Evolutionary conservation across 2,797 vertebrate genomes (phyloP), one percentile per base, ranked within the genome.

Genomic region (Sternarchorhynchus goeldii): DNA sequence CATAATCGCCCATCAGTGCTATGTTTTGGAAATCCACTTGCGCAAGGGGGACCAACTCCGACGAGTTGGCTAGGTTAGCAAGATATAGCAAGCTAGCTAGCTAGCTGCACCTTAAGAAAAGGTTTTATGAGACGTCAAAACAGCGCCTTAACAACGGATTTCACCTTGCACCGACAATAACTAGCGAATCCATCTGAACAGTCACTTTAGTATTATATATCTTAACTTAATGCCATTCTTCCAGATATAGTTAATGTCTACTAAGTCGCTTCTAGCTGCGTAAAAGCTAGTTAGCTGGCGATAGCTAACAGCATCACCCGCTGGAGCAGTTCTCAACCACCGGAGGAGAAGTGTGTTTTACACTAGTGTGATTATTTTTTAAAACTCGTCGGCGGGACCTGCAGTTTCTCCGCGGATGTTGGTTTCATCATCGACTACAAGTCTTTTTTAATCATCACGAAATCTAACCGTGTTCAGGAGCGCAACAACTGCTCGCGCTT

Each of bases 31-130:
- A 72, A 84, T 81, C 78, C 65, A 50, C 55, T 82, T 41, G 68
- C 62, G 77, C 86, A 85, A 84, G 66, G 80, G 34, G 69, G 80
- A 53, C 69, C 76, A 69, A 90, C 86, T 90, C 88, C 69, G 83
- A 78, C 81, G 21, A 16, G 57, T 59, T 85, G 39, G 39, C 39
- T 16, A 1, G 32, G 79, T 70, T 71, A 68, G 20, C 62, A 18
- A 10, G 56, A 41, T 84, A n/a, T 67, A 82, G 85, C 67, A 76
- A 60, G 83, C 80, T 31, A 76, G 85, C 86, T 74, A 81, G 87
- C 88, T 83, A 87, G 85, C 82, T 88, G 89, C 88, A 50, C 56
- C 69, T 73, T 12, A 56, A 25, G 73, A 64, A 56, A 55, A 36
- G 18, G 6, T 41, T 50, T n/a, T 66, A 57, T 57, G 75, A 74